Conservation (phyloP, 2,113 vertebrate species). For the human (Homo sapiens) region DNA sequence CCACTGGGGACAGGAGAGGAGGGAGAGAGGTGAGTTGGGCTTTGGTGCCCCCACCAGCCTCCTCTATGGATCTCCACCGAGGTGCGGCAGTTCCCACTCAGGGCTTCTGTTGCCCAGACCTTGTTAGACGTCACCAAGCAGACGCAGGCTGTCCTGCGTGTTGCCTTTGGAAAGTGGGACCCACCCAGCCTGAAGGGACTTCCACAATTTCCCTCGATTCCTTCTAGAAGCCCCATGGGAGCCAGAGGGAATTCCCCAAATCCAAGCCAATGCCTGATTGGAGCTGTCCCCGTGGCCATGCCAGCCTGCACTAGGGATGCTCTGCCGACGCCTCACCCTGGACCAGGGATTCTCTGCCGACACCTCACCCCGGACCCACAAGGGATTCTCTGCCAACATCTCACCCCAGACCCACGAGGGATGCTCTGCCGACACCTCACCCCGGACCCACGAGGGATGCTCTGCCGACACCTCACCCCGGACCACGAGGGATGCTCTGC, state of each 20-base stretch:
- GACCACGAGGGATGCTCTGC: too few species aligned
- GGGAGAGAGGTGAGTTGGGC: background rate
- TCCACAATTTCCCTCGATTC: background rate
- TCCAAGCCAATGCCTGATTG: background rate
- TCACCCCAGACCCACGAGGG: too few species aligned
- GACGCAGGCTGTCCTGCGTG: background rate
- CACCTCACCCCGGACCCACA: too few species aligned
- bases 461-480: too few species aligned
- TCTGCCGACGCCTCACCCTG: rapidly evolving
- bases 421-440: too few species aligned
- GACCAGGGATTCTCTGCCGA: too few species aligned
- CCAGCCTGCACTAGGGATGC: too few species aligned
- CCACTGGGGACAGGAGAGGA: background rate
- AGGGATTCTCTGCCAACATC: too few species aligned
- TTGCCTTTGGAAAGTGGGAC: rapidly evolving
- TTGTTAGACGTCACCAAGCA: rapidly evolving
- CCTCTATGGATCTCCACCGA: too few species aligned
- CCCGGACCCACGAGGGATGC: rapidly evolving
- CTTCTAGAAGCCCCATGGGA: background rate
- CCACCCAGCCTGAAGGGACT: background rate
- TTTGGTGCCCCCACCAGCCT: background rate
- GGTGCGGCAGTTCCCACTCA: background rate
- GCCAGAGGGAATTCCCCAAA: background rate
- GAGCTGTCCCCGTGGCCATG: background rate
- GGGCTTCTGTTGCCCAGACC: background rate